Evolutionary conservation across 2,113 vertebrate genomes (phyloP).

Genomic region (Salminus brasiliensis): DNA sequence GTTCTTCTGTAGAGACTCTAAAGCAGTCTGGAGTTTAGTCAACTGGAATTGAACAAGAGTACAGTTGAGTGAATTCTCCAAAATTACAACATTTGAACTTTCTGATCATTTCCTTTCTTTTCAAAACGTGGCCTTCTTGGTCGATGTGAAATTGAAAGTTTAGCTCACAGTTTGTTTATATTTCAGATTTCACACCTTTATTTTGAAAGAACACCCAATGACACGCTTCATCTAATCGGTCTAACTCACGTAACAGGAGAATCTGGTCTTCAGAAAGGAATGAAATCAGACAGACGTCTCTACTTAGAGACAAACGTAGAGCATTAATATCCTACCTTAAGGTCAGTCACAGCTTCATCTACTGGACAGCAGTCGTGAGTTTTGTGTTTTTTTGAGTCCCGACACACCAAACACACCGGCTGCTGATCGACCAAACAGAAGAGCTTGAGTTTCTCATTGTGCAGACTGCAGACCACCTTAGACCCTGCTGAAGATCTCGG

Average conservation of each 20-base stretch:
- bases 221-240: no score
- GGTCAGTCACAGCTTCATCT: neutral
- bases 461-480: neutral
- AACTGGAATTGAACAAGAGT: neutral
- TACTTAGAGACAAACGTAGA: neutral
- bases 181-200: no score
- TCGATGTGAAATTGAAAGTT: no score
- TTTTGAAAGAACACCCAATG: no score
- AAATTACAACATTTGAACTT: no score
- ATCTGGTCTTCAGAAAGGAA: no score
- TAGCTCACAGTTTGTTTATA: no score
- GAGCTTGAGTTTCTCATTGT: no score
- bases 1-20: constrained; percentile 32
- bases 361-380: neutral
- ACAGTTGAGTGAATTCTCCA: no score
- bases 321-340: constrained; percentile 23
- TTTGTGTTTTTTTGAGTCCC: neutral
- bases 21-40: neutral
- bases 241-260: neutral
- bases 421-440: constrained; percentile 15
- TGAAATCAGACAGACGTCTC: no score
- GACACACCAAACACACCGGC: constrained; percentile 39
- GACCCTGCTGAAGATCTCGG: neutral
- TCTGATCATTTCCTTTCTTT: no score
- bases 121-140: no score